phyloP scores from a whole-genome alignment of 2,888 invertebrate species.

The Beris morrisii region DNA sequence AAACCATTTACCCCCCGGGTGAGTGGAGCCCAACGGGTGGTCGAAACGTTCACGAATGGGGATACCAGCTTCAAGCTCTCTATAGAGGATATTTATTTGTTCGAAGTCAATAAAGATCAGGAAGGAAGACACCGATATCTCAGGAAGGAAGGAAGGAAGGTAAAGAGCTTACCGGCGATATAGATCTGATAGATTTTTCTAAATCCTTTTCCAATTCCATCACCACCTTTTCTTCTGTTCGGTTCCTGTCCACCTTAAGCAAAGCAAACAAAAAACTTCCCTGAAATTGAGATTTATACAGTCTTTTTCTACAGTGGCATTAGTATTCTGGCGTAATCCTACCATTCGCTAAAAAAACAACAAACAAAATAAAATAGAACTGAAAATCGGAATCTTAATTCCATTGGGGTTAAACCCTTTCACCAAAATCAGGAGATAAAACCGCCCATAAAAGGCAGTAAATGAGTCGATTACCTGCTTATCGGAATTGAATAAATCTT shows the following conservation, averaged over 20 bases:
- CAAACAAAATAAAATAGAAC: neutral
- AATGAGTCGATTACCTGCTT: conserved; percentile 37
- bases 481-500: conserved; percentile 40
- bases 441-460: conserved; percentile 31
- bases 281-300: neutral
- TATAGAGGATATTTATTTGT: conserved; percentile 37
- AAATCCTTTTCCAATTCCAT: conserved; percentile 7
- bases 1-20: conserved; percentile 41
- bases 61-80: conserved; percentile 7
- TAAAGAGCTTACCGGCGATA: conserved; percentile 21
- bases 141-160: conserved; percentile 35
- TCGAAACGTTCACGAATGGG: conserved; percentile 27
- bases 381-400: conserved; percentile 9
- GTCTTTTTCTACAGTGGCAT: conserved; percentile 17
- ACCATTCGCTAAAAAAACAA: conserved; percentile 24
- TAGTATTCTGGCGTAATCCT: conserved; percentile 25
- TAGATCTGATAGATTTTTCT: neutral
- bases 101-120: conserved; percentile 42
- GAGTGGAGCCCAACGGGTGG: conserved; percentile 41
- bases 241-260: neutral
- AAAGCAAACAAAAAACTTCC: neutral
- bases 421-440: conserved; percentile 31
- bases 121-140: conserved; percentile 43
- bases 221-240: neutral
- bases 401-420: conserved; percentile 12